Evolutionary conservation across 2,888 invertebrate genomes (phyloP).

Genomic region (Xestia rhomboidea): DNA sequence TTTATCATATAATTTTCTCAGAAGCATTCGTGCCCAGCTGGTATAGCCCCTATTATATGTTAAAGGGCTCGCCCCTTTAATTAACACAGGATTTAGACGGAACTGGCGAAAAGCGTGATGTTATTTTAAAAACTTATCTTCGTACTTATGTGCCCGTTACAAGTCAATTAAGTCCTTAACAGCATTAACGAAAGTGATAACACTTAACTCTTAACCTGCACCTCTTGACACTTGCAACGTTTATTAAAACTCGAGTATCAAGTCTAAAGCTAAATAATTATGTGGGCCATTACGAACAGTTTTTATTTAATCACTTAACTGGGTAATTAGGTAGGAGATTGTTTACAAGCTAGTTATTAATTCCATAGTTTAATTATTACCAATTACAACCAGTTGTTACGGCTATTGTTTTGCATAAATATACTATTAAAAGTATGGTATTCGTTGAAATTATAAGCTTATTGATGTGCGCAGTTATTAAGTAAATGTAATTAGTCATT

Average conservation of each 20-base stretch:
- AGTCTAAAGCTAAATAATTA: conserved; percentile 12
- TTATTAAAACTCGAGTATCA: conserved; percentile 34
- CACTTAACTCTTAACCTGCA: neutral
- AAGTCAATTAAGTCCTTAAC: neutral
- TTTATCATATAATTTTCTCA: neutral
- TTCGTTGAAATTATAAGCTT: neutral
- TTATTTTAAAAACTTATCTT: neutral
- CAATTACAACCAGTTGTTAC: conserved; percentile 25
- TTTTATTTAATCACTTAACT: conserved; percentile 46
- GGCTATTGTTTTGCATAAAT: conserved; percentile 48
- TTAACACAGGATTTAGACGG: neutral
- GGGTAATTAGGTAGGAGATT: conserved; percentile 36
- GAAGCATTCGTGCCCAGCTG: neutral
- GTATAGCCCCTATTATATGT: neutral
- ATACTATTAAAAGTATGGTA: conserved; percentile 13
- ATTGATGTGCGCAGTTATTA: conserved; percentile 16
- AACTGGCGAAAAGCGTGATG: neutral
- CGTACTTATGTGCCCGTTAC: neutral
- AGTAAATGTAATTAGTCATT: conserved; percentile 11
- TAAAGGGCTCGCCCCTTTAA: neutral
- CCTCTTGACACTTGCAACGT: conserved; percentile 17
- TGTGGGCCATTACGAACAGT: conserved; percentile 11
- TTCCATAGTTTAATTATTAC: conserved; percentile 48
- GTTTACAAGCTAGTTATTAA: conserved; percentile 50
- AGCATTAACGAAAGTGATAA: conserved; percentile 20